These are phyloP conservation scores for Nothoprocta pentlandii DNA, from an alignment of 2,113 vertebrate species.

Conservation along the genomic window DNA sequence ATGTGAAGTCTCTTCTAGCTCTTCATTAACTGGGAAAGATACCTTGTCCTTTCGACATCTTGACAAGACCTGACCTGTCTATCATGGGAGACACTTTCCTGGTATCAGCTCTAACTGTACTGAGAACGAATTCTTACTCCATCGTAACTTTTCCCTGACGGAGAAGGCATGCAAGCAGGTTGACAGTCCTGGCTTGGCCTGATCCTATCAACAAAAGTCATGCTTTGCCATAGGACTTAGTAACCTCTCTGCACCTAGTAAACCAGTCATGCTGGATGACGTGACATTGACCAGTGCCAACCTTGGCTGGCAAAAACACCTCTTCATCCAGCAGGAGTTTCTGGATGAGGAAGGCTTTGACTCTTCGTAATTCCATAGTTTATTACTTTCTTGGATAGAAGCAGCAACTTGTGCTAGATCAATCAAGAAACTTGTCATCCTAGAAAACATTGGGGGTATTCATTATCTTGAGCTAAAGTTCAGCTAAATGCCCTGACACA, in stretches of 20 bases:
- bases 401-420: neutral
- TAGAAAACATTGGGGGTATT: neutral
- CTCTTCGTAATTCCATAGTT: neutral
- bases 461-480: constrained; percentile 36
- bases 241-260: neutral
- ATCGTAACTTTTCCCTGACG: neutral
- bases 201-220: constrained; percentile 5
- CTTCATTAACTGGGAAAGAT: neutral
- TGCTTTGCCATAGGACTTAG: neutral
- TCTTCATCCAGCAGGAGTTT: neutral
- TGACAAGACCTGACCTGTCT: neutral
- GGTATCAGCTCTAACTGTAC: neutral
- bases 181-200: neutral
- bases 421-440: neutral
- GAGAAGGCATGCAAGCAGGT: neutral
- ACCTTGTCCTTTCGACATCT: neutral
- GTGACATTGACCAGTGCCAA: constrained; percentile 2
- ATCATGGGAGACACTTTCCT: neutral
- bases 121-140: neutral
- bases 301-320: neutral
- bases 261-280: neutral
- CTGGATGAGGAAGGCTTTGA: neutral
- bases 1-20: neutral
- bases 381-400: neutral
- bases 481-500: neutral